Base-by-base conservation (phyloP, 2,888 invertebrate species). In the Omphaloscelis lunosa region DNA sequence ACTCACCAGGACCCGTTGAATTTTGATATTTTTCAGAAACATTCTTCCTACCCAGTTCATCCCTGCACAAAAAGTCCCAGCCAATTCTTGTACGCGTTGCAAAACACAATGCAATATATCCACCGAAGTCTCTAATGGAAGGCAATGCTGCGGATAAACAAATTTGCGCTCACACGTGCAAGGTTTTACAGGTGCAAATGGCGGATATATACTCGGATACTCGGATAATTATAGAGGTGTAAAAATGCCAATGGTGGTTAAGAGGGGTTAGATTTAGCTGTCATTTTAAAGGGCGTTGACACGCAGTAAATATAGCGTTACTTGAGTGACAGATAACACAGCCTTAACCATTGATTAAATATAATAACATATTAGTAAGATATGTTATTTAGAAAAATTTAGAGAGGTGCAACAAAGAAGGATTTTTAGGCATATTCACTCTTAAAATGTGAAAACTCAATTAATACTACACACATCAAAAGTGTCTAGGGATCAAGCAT, bases 101-200 rank as follows among this genome's bases (percentile, higher is more conserved):
- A 53, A 39, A 80, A 20, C 34, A 59, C 83, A 92, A 93, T 92
- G 92, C 91, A 92, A 93, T 93, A 92, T 91, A 83, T 91, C 89
- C 71, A 59, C 67, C 20, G 56, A 66, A 69, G 68, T 83, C 79
- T 62, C 81, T 89, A 91, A 90, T 90, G 91, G 91, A 88, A 87
- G 80, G 76, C 39, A 74, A 80, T 62, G 69, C 56, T 74, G 65
- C 17, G 39, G 73, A 73, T 72, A 75, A 82, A 79, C 74, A 76
- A 73, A 80, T 81, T 82, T 72, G 58, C n/a, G 51, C 70, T 48
- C 51, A 61, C 41, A 17, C 5, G 29, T 15, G n/a, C 15, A 58
- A 3, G 20, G 41, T 23, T 62, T 51, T 39, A n/a, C 23, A 20
- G 23, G 39, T 27, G 27, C 20, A 53, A 45, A 65, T 56, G n/a